A percentile compares a stretch with the other conserved stretches of the same genome.
Evolutionary conservation across 2,113 vertebrate species (phyloP).

Genomic region (Hippocampus mohnikei): DNA sequence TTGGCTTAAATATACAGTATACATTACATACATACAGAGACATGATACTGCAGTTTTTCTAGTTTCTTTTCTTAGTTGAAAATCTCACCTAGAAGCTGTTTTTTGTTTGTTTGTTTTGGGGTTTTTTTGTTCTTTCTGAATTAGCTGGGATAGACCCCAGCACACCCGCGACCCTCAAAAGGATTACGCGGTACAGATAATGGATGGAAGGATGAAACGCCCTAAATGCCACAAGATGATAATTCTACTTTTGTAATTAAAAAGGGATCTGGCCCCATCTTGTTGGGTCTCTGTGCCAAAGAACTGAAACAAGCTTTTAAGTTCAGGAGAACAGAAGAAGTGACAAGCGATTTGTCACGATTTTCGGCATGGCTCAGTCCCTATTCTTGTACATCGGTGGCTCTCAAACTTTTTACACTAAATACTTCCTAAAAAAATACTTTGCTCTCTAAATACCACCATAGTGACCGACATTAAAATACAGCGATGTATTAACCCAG

Average conservation of each 20-base stretch:
- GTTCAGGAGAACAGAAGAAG: not conserved
- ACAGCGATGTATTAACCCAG: too few species aligned
- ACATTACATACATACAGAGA: not conserved
- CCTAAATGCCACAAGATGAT: not conserved
- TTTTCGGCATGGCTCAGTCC: too few species aligned
- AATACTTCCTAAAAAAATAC: too few species aligned
- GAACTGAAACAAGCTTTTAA: not conserved
- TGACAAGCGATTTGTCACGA: not conserved
- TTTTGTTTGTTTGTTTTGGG: too few species aligned
- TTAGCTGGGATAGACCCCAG: not conserved
- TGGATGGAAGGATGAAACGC: not conserved
- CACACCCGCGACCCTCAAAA: not conserved
- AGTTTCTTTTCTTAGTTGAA: too few species aligned
- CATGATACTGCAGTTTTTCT: too few species aligned
- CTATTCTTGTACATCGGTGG: not conserved
- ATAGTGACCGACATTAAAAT: too few species aligned
- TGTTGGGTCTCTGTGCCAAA: not conserved
- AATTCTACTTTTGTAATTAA: not conserved
- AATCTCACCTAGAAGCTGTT: too few species aligned
- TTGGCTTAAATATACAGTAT: not conserved
- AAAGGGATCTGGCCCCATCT: not conserved
- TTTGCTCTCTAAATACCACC: too few species aligned
- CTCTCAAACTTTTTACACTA: too few species aligned
- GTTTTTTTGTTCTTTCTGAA: too few species aligned
- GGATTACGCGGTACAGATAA: not conserved